Conservation (phyloP, 2,113 vertebrate genomes). For the Pedetes capensis region DNA sequence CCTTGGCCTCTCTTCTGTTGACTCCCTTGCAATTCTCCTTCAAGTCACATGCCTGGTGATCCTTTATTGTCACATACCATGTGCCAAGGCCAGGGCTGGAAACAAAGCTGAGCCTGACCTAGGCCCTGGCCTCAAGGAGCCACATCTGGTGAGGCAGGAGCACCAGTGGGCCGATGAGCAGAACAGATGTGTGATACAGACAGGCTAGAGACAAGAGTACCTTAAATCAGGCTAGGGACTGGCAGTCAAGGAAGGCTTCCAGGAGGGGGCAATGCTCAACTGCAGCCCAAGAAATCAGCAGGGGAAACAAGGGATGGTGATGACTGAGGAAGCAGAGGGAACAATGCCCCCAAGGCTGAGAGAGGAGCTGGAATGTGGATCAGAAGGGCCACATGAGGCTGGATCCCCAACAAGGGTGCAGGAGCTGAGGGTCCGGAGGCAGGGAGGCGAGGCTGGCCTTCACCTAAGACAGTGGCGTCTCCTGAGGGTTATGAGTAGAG, state of each 20-base stretch:
- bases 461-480: background rate
- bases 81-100: background rate
- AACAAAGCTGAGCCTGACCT: background rate
- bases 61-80: background rate
- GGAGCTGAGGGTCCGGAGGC: background rate
- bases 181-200: background rate
- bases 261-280: background rate
- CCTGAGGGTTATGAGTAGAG: background rate
- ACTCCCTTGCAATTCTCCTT: background rate
- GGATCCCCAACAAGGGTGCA: background rate
- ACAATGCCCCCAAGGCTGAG: background rate
- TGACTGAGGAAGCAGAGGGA: background rate
- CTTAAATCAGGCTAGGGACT: background rate
- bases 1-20: background rate
- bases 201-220: background rate
- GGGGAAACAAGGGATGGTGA: background rate
- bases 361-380: background rate
- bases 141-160: background rate
- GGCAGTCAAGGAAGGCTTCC: conserved; percentile 1
- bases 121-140: background rate
- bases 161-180: background rate
- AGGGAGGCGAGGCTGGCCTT: background rate
- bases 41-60: background rate
- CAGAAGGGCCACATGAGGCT: background rate
- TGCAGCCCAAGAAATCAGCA: background rate